Evolutionary conservation across 2,113 vertebrate species (phyloP), one percentile per base, ranked within the genome.

Genomic region (Lycaon pictus): DNA sequence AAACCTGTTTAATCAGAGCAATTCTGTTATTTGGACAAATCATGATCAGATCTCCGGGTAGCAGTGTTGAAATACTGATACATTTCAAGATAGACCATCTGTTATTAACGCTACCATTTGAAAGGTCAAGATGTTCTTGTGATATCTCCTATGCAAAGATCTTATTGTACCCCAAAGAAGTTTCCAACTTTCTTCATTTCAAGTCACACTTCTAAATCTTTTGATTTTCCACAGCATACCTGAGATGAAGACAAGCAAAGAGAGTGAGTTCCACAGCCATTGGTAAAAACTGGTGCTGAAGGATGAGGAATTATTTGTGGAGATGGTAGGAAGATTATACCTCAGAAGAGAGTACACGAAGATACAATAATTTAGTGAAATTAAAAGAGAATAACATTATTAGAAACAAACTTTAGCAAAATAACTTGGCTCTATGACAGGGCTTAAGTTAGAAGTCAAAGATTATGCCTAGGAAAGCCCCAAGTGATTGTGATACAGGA

Each of bases 221-320:
- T 77, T 48, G 11, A 67, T 77, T 77, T 92, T 86, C 72, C 48
- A 82, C 25, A 55, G 25, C 25, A 65, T 62, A 97, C 0, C 10
- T 93, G 32, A 88, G 20, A 87, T 27, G 15, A 96, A 96, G 58
- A 83, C 29, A 85, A 91, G 48, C 35, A 92, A 86, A 93, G 11
- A 63, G 27, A 55, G 17, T 63, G 20, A 23, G 23, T 80, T 32
- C 23, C 51, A 80, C 20, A 79, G 76, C 58, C 74, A 80, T 0
- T 55, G 25, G 92, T 92, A 90, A 96, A 94, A 96, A 83, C 37
- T 69, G 37, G 60, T 94, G 67, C 55, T 82, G 37, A 94, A 96
- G 11, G 19, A 65, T 71, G 32, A 94, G 60, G n/a, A 87, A 94
- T 84, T 93, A 93, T 69, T 87, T 94, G 88, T 92, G 51, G 62